Evolutionary conservation across 1,140 invertebrate genomes (phyloP).

Genomic region (Arion vulgaris): DNA sequence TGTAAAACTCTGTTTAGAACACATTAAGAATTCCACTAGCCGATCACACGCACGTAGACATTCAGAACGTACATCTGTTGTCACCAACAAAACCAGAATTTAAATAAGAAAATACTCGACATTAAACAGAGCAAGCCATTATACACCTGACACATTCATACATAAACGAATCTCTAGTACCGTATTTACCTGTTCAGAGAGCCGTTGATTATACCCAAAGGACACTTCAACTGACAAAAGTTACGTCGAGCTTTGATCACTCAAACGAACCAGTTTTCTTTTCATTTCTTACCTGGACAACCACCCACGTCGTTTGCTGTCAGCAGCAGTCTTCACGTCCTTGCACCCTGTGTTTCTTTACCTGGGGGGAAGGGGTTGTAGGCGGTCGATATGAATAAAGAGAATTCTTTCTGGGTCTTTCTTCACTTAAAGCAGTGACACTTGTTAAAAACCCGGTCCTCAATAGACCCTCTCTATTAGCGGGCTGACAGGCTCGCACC

Average conservation of each 20-base stretch:
- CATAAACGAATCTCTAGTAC: background rate
- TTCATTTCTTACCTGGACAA: background rate
- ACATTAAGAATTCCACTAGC: too few species aligned
- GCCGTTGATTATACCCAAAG: background rate
- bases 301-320: background rate
- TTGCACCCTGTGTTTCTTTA: constrained; percentile 1
- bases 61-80: too few species aligned
- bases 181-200: background rate
- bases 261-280: background rate
- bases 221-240: background rate
- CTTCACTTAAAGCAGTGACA: background rate
- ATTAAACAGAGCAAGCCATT: too few species aligned
- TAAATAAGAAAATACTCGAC: background rate
- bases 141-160: background rate
- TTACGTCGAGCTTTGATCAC: background rate
- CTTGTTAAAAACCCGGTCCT: background rate
- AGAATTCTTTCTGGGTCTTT: background rate
- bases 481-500: constrained; percentile 18
- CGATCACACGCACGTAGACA: too few species aligned
- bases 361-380: background rate
- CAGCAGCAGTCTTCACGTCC: background rate
- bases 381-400: background rate
- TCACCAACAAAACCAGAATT: too few species aligned
- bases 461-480: constrained; percentile 23
- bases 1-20: too few species aligned